A percentile compares a stretch with the other conserved stretches of the same genome.
Conservation (phyloP, 2,888 invertebrate genomes). For the Dendrolimus pini region DNA sequence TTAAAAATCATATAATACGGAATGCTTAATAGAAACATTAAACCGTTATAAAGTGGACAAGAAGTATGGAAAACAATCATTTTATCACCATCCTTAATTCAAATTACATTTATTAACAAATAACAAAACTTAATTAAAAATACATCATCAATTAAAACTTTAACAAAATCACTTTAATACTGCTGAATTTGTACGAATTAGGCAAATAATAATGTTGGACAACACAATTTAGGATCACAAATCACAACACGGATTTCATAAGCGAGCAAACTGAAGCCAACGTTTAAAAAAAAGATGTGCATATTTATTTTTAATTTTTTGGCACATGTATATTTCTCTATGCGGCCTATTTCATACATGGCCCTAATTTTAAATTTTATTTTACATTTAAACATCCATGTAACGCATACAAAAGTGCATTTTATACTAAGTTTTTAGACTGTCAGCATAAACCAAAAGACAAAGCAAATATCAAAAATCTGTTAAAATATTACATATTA, state of each 20-base stretch:
- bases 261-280: background rate
- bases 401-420: slow-evolving; percentile 27
- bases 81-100: slow-evolving; percentile 36
- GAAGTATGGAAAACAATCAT: background rate
- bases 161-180: slow-evolving; percentile 77
- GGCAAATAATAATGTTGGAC: slow-evolving; percentile 44
- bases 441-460: slow-evolving; percentile 37
- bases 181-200: slow-evolving; percentile 75
- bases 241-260: slow-evolving; percentile 40
- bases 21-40: background rate
- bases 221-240: slow-evolving; percentile 51
- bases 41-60: background rate
- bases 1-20: background rate
- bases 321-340: slow-evolving; percentile 52
- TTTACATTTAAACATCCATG: slow-evolving; percentile 22
- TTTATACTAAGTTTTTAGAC: slow-evolving; percentile 11
- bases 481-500: slow-evolving; percentile 67
- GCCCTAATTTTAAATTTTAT: slow-evolving; percentile 27
- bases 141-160: slow-evolving; percentile 67
- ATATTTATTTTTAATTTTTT: slow-evolving; percentile 28
- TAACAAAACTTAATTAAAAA: slow-evolving; percentile 72
- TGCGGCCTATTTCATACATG: slow-evolving; percentile 35
- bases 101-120: slow-evolving; percentile 59
- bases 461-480: slow-evolving; percentile 52
- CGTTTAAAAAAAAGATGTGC: slow-evolving; percentile 3